Evolutionary conservation across 2,113 vertebrate genomes (phyloP), one percentile per base, ranked within the genome.

Genomic region (Grus americana): DNA sequence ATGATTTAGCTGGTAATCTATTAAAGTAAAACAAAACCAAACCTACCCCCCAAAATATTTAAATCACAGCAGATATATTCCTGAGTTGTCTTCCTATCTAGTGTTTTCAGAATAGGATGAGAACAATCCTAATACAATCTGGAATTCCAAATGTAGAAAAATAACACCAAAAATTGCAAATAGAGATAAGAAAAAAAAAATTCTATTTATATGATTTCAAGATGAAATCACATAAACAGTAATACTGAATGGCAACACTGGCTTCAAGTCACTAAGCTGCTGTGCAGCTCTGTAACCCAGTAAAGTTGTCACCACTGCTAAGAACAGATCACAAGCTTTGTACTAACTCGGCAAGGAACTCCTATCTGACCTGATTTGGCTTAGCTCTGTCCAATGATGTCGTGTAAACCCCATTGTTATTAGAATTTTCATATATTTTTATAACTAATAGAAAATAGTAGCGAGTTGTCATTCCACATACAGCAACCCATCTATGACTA

Each of bases 251-350:
- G 57, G 81, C 63, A 95, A 89, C 67, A 76, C 2, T 78, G 29
- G 50, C 44, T 96, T 83, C 90, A 91, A 92, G 71, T 85, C 38
- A 65, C 36, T 32, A 95, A 85, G 74, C 67, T 93, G 32, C 12
- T 55, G 15, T 49, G 18, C 34, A 79, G 54, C 8, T 52, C 61
- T 57, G 10, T 36, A 73, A 40, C 18, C 5, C 40, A 52, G 36
- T 34, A 4, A 68, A 89, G 36, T 5, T 61, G 23, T 65, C 2
- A 3, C 11, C 46, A 44, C 26, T 75, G 30, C 30, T 76, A 63
- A 22, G 22, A 92, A 49, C 19, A 55, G 40, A n/a, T 65, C n/a
- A 26, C 42, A 75, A 47, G 26, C 10, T 80, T 55, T 50, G 20
- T n/a, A 76, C 20, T 42, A 75, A 38, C 32, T 44, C 40, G 55